Evolutionary conservation across 92 coral and sea anemone species (phyloP).

Genomic region (Epizoanthus ramosus): DNA sequence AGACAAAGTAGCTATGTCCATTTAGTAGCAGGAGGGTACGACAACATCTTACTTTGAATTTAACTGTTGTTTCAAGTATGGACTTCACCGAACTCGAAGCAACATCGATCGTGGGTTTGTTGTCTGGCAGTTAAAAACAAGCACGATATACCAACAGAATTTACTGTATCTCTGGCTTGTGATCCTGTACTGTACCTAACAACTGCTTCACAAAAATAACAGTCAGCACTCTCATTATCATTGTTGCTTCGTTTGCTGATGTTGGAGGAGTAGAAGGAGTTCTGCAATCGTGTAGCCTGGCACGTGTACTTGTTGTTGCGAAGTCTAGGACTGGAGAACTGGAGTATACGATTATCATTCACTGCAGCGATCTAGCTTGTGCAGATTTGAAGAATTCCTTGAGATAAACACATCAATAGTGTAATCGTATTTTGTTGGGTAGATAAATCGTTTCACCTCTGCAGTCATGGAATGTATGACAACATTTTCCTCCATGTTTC

Average conservation of each 20-base stretch:
- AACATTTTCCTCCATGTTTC: not conserved
- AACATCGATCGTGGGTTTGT: too few relatives aligned
- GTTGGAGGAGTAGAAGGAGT: not conserved
- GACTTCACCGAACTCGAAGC: not conserved
- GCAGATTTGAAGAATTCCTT: too few relatives aligned
- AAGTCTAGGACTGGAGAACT: not conserved
- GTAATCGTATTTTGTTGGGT: not conserved
- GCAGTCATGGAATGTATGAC: not conserved
- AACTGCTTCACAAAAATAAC: too few relatives aligned
- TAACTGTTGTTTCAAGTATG: not conserved
- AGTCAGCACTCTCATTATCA: too few relatives aligned
- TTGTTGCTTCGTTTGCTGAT: not conserved
- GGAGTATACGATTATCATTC: not conserved
- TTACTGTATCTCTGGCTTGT: too few relatives aligned
- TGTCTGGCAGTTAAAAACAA: too few relatives aligned
- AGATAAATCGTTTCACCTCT: not conserved
- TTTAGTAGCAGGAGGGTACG: constrained; percentile 98
- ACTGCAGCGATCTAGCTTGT: too few relatives aligned
- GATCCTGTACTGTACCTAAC: too few relatives aligned
- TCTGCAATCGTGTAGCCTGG: not conserved
- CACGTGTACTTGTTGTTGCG: constrained; percentile 27
- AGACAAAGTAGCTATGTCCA: constrained; percentile 85
- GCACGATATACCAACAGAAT: too few relatives aligned
- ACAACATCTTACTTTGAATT: not conserved
- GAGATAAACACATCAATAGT: not conserved